A percentile compares a stretch with the other conserved stretches of the same genome.
Conservation (phyloP, 2,888 invertebrate genomes). For the Hirtodrosophila confusa region DNA sequence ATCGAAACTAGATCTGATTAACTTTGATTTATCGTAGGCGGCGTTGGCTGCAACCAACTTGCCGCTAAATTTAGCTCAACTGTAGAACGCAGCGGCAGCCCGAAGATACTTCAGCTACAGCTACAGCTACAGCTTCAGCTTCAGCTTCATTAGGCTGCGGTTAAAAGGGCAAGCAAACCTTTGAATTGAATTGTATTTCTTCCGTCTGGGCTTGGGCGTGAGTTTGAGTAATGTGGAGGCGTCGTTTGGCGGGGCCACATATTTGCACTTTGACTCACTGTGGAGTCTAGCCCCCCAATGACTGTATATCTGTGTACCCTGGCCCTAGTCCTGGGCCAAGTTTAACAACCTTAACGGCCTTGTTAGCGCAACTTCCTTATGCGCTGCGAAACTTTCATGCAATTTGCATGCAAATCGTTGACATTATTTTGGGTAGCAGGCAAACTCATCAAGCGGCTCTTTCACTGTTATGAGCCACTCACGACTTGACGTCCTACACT, state of each 20-base stretch:
- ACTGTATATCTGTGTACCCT: not conserved
- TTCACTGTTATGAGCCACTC: slow-evolving; percentile 65
- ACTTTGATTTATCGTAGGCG: slow-evolving; percentile 80
- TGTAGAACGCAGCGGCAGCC: slow-evolving; percentile 6
- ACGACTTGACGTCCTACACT: slow-evolving; percentile 67
- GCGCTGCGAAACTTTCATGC: slow-evolving; percentile 33
- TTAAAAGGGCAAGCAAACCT: slow-evolving; percentile 60
- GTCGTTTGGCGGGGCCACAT: slow-evolving; percentile 58
- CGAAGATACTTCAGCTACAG: not conserved
- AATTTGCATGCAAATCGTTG: slow-evolving; percentile 74
- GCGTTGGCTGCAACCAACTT: slow-evolving; percentile 38
- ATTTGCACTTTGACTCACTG: slow-evolving; percentile 79
- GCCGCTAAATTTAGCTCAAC: slow-evolving; percentile 65
- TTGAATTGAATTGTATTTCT: slow-evolving; percentile 61
- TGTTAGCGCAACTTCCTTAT: slow-evolving; percentile 72
- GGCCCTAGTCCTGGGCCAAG: slow-evolving; percentile 29
- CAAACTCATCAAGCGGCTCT: slow-evolving; percentile 38
- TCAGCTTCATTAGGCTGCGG: slow-evolving; percentile 73
- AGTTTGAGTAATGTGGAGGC: slow-evolving; percentile 76
- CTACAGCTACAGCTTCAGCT: slow-evolving; percentile 11
- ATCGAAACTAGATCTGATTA: slow-evolving; percentile 81
- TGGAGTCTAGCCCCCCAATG: slow-evolving; percentile 36
- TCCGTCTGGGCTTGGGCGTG: slow-evolving; percentile 53
- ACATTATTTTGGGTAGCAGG: slow-evolving; percentile 55
- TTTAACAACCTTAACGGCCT: slow-evolving; percentile 67